These are phyloP conservation scores for Baccha elongata DNA, from an alignment of 2,888 invertebrate genomes.

Conservation along the genomic window DNA sequence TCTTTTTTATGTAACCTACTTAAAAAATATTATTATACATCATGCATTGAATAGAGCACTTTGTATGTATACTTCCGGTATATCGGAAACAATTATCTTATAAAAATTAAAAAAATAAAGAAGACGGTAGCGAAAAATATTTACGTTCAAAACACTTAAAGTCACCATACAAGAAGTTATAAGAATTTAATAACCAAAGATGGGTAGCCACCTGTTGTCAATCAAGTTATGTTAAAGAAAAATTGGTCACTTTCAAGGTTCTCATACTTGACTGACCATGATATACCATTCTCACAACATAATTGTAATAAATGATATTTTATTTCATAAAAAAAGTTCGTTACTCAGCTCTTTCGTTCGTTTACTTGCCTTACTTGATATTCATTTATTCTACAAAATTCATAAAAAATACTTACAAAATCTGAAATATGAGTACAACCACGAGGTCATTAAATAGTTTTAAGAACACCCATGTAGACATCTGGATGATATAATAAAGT, in stretches of 20 bases:
- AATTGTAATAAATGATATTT: slow-evolving; percentile 20
- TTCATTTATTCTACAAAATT: not conserved
- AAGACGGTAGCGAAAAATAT: slow-evolving; percentile 7
- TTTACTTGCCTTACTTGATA: not conserved
- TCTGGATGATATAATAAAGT: slow-evolving; percentile 24
- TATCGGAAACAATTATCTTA: too few relatives aligned
- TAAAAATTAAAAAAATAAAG: not conserved
- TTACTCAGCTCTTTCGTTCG: slow-evolving; percentile 18
- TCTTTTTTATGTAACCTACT: slow-evolving; percentile 15
- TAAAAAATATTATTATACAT: not conserved
- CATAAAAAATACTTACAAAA: not conserved
- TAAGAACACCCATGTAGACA: slow-evolving; percentile 23
- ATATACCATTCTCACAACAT: slow-evolving; percentile 12
- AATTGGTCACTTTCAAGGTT: slow-evolving; percentile 26
- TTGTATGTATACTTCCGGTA: slow-evolving; percentile 1
- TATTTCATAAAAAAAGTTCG: slow-evolving; percentile 1
- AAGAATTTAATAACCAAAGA: not conserved
- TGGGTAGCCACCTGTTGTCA: slow-evolving; percentile 3
- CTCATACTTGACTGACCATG: not conserved
- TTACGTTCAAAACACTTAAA: not conserved
- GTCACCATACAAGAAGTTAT: not conserved
- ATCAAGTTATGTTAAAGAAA: slow-evolving; percentile 5
- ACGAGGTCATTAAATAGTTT: slow-evolving; percentile 14
- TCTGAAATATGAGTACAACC: slow-evolving; percentile 21
- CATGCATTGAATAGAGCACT: too few relatives aligned